Base-by-base conservation (phyloP, 2,797 vertebrate genomes). In the Cygnus olor region DNA sequence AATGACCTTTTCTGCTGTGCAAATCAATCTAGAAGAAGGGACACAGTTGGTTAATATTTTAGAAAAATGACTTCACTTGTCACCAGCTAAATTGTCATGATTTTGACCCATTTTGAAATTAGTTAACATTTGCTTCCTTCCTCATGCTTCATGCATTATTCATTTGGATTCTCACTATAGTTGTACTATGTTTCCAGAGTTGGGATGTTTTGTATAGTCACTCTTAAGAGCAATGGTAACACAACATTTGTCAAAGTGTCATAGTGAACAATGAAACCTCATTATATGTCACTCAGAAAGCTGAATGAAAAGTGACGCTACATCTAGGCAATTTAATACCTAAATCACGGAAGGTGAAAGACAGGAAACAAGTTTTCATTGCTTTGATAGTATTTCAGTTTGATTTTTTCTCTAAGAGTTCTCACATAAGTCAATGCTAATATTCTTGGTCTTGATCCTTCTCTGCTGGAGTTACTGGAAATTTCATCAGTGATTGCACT, bases 31-130 rank as follows among this genome's bases (percentile, higher is more conserved):
- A 88, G 87, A 95, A 97, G 93, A 96, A 96, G 95, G 96, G 93
- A 98, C 96, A 96, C 84, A 95, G 96, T 97, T 84, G 97, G 96
- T 98, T 98, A 93, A 96, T 98, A 97, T 97, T 97, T 97, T 95
- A 97, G 95, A 86, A 97, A 98, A 98, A 97, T 96, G 5, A 85
- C 89, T 97, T 94, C 71, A 64, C 90, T 97, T 97, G 94, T 97
- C 97, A 97, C 79, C 78, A 85, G 96, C 88, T 94, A 97, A 97
- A 97, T 97, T 96, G 93, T 97, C 97, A 85, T 96, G 91, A 97
- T 96, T 97, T 93, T 94, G 92, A 97, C 97, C 97, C 90, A 93
- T 97, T 98, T 97, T 96, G 76, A 97, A 97, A 97, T 97, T 97
- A 96, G 95, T 97, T 98, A 97, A 97, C 96, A 95, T 98, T 97